Conservation (phyloP, 2,797 vertebrate genomes). For the Myiotriccus ornatus region DNA sequence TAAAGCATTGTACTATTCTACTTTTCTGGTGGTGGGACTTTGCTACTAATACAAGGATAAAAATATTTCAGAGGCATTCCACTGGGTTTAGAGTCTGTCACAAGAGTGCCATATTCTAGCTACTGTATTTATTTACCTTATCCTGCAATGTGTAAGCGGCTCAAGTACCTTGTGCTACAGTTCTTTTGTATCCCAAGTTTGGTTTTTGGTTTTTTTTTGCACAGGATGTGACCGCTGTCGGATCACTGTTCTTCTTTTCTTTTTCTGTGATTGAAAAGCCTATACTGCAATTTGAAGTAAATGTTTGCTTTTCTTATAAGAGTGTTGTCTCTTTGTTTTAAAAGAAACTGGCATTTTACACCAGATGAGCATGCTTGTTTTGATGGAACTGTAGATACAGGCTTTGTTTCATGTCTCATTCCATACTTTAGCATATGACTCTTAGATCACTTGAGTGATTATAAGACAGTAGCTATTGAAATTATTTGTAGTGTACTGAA, state of each 20-base stretch:
- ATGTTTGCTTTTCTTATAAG: conserved; percentile 79
- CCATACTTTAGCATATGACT: background rate
- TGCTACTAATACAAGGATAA: conserved; percentile 76
- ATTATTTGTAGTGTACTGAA: background rate
- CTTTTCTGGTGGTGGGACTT: conserved; percentile 78
- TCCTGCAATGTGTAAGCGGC: conserved; percentile 68
- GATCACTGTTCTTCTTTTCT: conserved; percentile 75
- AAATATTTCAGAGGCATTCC: conserved; percentile 77
- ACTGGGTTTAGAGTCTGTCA: conserved; percentile 70
- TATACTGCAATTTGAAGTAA: conserved; percentile 78
- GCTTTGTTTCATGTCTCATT: background rate
- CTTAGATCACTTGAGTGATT: background rate
- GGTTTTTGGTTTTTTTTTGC: conserved; percentile 51
- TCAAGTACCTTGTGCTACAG: conserved; percentile 71
- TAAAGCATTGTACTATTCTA: conserved; percentile 77
- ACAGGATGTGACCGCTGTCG: conserved; percentile 80
- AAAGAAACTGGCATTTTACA: background rate
- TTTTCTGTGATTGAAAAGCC: conserved; percentile 79
- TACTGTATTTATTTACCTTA: conserved; percentile 78
- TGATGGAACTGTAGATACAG: background rate
- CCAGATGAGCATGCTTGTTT: background rate
- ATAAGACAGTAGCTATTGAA: background rate
- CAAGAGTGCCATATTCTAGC: conserved; percentile 73
- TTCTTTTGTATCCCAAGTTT: conserved; percentile 65
- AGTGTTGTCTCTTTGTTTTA: conserved; percentile 49